A percentile compares a stretch with the other conserved stretches of the same genome.
Conservation (phyloP, 1,140 invertebrate species). For the Aphaenogaster floridana region DNA sequence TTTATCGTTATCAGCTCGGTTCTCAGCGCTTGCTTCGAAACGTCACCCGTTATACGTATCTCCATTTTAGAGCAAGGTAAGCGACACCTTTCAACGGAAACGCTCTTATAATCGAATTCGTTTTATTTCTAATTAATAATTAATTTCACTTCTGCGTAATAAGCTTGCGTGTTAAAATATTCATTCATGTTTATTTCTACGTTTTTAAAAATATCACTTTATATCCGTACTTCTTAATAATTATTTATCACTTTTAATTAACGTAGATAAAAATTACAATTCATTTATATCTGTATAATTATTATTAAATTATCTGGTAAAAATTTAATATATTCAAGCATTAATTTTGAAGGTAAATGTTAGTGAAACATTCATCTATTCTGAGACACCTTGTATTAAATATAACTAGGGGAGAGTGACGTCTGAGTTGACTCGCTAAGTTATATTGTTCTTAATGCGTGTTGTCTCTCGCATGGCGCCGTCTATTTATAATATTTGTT, state of each 20-base stretch:
- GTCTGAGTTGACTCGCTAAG: not conserved
- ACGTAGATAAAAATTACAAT: not conserved
- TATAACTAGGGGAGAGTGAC: not conserved
- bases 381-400: not conserved
- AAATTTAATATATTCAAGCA: not conserved
- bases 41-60: constrained; percentile 66
- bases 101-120: constrained; percentile 29
- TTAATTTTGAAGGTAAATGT: not conserved
- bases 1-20: constrained; percentile 72
- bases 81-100: constrained; percentile 76
- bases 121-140: constrained; percentile 45
- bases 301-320: not conserved
- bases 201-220: not conserved
- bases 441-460: constrained; percentile 38
- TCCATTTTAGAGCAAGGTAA: constrained; percentile 69
- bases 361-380: not conserved
- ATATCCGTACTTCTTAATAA: not conserved
- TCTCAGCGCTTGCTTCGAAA: not conserved
- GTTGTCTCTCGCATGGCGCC: constrained; percentile 28
- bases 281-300: not conserved
- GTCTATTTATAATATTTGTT: constrained; percentile 58
- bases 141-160: not conserved
- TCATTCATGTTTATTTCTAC: not conserved
- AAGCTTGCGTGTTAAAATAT: not conserved
- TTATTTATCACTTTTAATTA: not conserved